phyloP scores from a whole-genome alignment of 2,888 invertebrate genomes.

The Apoderus coryli region DNA sequence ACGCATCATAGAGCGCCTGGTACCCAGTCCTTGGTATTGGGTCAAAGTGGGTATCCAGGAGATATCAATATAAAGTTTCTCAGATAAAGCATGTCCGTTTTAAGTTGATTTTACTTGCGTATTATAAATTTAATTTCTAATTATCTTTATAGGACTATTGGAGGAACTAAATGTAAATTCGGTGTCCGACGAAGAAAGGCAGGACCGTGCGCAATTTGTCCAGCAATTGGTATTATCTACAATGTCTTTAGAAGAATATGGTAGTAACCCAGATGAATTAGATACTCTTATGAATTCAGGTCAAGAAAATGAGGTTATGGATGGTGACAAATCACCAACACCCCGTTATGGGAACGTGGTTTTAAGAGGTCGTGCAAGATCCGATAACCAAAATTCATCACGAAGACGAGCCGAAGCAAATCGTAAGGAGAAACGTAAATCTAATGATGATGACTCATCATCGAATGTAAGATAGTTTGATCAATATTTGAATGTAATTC shows the following conservation, averaged over 20 bases:
- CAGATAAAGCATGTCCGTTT: too few species aligned
- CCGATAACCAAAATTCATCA: constrained; percentile 27
- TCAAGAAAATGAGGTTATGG: constrained; percentile 11
- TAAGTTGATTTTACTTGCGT: too few species aligned
- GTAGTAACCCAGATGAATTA: constrained; percentile 14
- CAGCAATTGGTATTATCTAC: constrained; percentile 54
- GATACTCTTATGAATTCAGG: constrained; percentile 13
- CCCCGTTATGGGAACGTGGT: constrained; percentile 20
- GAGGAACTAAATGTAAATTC: constrained; percentile 42
- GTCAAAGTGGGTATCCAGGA: too few species aligned
- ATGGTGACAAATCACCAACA: constrained; percentile 9
- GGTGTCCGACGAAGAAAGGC: constrained; percentile 39
- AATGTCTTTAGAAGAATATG: constrained; percentile 14
- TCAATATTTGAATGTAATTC: neutral
- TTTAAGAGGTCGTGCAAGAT: constrained; percentile 27
- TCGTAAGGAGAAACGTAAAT: constrained; percentile 13
- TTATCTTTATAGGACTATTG: constrained; percentile 23
- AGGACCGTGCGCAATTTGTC: constrained; percentile 52
- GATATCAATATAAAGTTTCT: too few species aligned
- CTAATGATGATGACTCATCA: constrained; percentile 11
- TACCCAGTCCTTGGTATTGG: too few species aligned
- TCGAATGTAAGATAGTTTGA: constrained; percentile 1
- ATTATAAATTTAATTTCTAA: too few species aligned
- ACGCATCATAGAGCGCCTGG: too few species aligned
- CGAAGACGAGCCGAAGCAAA: constrained; percentile 28